Base-by-base conservation (phyloP, 2,113 vertebrate genomes). In the Burhinus oedicnemus region DNA sequence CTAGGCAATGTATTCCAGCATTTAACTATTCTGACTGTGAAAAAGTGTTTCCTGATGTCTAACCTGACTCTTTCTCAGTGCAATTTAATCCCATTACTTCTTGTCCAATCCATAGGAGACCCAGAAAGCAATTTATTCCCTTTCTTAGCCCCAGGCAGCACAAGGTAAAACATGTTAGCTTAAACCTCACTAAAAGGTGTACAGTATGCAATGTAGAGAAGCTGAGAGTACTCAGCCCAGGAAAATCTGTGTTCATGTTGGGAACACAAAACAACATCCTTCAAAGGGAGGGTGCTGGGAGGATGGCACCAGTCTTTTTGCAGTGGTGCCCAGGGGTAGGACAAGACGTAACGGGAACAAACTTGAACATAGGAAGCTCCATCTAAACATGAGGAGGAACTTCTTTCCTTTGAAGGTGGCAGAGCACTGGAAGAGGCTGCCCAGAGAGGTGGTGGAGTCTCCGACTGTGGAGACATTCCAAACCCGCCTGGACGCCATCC, bases 1-100 rank as follows among this genome's bases (percentile, higher is more conserved):
- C 90, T 83, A 96, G 96, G 96, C 96, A 94, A 93, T 83, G 81
- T 96, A 90, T 93, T 96, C 87, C 74, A 89, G 70, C 22, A 87
- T 91, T 94, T 94, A 90, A 91, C 71, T 83, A 62, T 62, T 92
- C 71, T 86, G 75, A 93, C 78, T 87, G 61, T 65, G 58, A 95
- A 95, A 90, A 96, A 94, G 70, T 83, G 54, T 90, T 96, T 97
- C 92, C 95, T 96, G 82, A 93, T 91, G 89, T 93, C 92, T 96
- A 94, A 90, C 75, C 57, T 90, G 82, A 93, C 19, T 94, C 66
- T 44, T 82, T 85, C 61, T 96, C 45, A 26, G 44, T n/a, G 77
- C 44, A 96, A 87, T 93, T 96, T 96, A 95, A 95, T 91, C 40
- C 90, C 66, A 80, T 91, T 87, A 85, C 5, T 36, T 86, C 54